A percentile compares a stretch with the other conserved stretches of the same genome.
These are phyloP conservation scores for roundworm (Caenorhabditis elegans) DNA, from an alignment of 1,140 invertebrate species.

Conservation along the genomic window DNA sequence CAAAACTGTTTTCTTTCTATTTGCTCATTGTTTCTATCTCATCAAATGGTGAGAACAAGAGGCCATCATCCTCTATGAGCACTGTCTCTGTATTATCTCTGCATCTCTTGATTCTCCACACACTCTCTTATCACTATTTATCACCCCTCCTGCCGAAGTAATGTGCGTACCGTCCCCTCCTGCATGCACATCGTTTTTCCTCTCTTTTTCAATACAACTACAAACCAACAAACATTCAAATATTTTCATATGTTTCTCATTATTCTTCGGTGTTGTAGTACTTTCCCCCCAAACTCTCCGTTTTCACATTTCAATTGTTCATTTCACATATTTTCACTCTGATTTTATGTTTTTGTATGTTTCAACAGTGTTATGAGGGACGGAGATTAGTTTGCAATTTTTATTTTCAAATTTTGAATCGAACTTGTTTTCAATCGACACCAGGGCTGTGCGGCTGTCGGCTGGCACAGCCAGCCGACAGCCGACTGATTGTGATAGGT, in stretches of 20 bases:
- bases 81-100: not conserved
- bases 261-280: not conserved
- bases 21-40: too few species aligned
- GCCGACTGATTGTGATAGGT: too few species aligned
- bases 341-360: not conserved
- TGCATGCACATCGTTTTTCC: not conserved
- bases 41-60: too few species aligned
- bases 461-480: too few species aligned
- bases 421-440: too few species aligned
- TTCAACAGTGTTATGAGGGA: not conserved
- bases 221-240: not conserved
- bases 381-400: too few species aligned
- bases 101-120: not conserved
- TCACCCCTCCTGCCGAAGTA: not conserved
- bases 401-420: too few species aligned
- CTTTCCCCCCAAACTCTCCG: not conserved
- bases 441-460: too few species aligned
- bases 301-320: not conserved
- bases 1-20: too few species aligned
- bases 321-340: not conserved
- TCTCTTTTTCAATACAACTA: not conserved
- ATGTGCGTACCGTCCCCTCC: not conserved
- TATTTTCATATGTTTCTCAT: conserved; percentile 21
- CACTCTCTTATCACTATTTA: not conserved
- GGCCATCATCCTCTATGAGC: too few species aligned